Evolutionary conservation across 2,113 vertebrate genomes (phyloP).

Genomic region (Sprattus sprattus): DNA sequence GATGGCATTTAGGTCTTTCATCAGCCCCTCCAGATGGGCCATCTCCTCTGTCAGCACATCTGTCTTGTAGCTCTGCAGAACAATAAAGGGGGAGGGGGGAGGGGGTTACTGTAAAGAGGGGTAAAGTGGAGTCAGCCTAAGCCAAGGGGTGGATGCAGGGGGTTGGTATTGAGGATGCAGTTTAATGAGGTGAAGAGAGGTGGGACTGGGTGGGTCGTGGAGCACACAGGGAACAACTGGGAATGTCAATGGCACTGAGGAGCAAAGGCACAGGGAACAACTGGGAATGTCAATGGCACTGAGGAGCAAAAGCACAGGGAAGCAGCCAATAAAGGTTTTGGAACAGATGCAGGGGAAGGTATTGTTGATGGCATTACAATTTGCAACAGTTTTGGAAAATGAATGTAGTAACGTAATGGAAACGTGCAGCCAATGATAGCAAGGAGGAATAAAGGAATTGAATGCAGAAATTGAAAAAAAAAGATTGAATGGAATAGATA

Average conservation of each 20-base stretch:
- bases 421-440: conserved; percentile 50
- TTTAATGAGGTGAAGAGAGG: background rate
- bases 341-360: conserved; percentile 14
- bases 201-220: background rate
- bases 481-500: conserved; percentile 50
- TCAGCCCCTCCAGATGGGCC: conserved; percentile 98
- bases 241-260: conserved; percentile 59
- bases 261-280: conserved; percentile 25
- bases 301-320: conserved; percentile 39
- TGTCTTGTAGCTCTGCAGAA: conserved; percentile 87
- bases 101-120: conserved; percentile 62
- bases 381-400: background rate
- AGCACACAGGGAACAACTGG: background rate
- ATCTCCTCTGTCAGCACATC: conserved; percentile 99
- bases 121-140: background rate
- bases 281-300: conserved; percentile 56
- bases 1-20: conserved; percentile 99
- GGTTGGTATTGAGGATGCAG: conserved; percentile 21
- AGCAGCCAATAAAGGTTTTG: conserved; percentile 31
- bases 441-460: conserved; percentile 41
- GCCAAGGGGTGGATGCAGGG: conserved; percentile 58
- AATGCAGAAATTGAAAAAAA: conserved; percentile 66
- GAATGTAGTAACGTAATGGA: conserved; percentile 36
- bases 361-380: background rate
- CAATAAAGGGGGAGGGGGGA: conserved; percentile 66